phyloP scores from a whole-genome alignment of 64 coral and sea anemone genomes.

The Porites lutea region DNA sequence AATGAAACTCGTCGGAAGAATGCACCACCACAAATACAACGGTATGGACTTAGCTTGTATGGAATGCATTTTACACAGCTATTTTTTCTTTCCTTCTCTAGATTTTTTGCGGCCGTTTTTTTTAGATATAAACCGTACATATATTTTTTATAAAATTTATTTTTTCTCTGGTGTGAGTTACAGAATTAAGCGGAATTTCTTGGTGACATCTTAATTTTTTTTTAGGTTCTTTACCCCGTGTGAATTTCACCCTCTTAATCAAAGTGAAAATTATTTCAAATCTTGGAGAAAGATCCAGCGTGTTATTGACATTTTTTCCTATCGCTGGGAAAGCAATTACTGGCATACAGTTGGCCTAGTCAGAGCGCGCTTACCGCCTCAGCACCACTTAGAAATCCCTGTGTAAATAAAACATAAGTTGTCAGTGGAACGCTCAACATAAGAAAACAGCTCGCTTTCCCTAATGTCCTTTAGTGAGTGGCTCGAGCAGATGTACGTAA shows the following conservation, averaged over 20 bases:
- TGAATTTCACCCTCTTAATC: not conserved
- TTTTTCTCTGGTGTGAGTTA: not conserved
- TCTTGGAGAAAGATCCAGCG: not conserved
- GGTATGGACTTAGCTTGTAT: slow-evolving; percentile 41
- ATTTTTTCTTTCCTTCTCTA: slow-evolving; percentile 28
- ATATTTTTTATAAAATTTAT: not conserved
- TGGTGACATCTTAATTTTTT: not conserved
- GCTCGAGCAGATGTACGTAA: slow-evolving; percentile 32
- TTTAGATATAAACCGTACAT: not conserved
- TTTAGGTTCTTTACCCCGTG: not conserved
- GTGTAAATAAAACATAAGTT: slow-evolving; percentile 68
- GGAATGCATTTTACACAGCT: slow-evolving; percentile 20
- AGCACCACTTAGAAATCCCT: slow-evolving; percentile 36
- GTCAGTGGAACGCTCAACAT: slow-evolving; percentile 46
- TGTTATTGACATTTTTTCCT: not conserved
- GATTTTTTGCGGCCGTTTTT: not conserved
- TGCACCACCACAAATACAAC: slow-evolving; percentile 69
- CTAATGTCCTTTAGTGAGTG: slow-evolving; percentile 51
- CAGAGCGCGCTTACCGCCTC: not conserved
- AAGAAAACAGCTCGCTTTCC: slow-evolving; percentile 60
- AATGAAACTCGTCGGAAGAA: slow-evolving; percentile 73
- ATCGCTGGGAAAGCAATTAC: slow-evolving; percentile 45
- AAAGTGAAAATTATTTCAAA: not conserved
- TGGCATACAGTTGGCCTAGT: slow-evolving; percentile 41
- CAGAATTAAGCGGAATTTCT: not conserved